phyloP scores from a whole-genome alignment of 2,797 vertebrate species.

The Cercopithecus hamlyni region DNA sequence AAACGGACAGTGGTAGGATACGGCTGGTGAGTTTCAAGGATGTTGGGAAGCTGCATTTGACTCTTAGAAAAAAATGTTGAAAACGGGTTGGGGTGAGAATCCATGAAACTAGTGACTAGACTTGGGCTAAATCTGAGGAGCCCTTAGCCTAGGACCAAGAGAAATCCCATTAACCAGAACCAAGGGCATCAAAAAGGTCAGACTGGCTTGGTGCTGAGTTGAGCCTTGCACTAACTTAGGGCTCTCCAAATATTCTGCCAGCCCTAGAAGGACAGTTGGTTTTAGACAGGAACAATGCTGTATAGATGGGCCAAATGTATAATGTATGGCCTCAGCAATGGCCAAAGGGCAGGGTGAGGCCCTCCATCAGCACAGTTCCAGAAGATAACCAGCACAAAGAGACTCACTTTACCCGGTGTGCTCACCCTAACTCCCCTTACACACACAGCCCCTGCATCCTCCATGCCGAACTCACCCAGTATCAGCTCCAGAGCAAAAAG shows the following conservation, averaged over 20 bases:
- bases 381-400: background rate
- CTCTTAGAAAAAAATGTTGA: background rate
- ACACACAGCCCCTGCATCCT: background rate
- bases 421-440: background rate
- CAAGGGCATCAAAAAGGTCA: background rate
- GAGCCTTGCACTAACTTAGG: background rate
- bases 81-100: background rate
- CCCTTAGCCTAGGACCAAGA: background rate
- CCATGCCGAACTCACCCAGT: background rate
- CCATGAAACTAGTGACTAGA: background rate
- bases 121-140: background rate
- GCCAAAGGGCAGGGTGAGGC: background rate
- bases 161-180: background rate
- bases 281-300: background rate
- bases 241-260: background rate
- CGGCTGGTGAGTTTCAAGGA: background rate
- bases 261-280: background rate
- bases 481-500: background rate
- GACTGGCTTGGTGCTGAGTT: background rate
- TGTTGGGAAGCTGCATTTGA: background rate
- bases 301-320: background rate
- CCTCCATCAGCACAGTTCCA: background rate
- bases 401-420: background rate
- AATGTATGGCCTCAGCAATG: background rate
- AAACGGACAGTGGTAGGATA: background rate